Evolutionary conservation across 2,888 invertebrate species (phyloP).

Genomic region (Athalia rosae): DNA sequence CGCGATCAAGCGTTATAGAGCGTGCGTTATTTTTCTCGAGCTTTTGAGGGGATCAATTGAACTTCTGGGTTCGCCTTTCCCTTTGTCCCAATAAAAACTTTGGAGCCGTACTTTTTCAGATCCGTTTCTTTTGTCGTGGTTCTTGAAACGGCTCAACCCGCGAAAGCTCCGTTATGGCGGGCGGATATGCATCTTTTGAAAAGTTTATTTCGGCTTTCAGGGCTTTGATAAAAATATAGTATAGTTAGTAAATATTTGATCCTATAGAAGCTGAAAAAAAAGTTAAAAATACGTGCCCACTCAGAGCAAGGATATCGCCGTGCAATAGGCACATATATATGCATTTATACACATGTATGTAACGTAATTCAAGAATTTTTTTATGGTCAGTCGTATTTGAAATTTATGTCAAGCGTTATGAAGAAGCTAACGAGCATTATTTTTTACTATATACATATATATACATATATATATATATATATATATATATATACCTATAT

Average conservation of each 20-base stretch:
- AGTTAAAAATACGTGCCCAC: neutral
- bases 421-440: slow-evolving; percentile 35
- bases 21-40: too few species aligned
- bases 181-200: neutral
- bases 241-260: neutral
- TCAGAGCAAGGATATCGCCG: neutral
- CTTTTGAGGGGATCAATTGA: too few species aligned
- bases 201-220: neutral
- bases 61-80: too few species aligned
- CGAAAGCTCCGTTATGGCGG: neutral
- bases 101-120: neutral
- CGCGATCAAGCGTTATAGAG: too few species aligned
- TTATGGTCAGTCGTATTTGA: slow-evolving; percentile 34
- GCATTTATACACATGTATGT: neutral
- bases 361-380: slow-evolving; percentile 25
- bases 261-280: neutral
- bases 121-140: neutral
- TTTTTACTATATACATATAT: slow-evolving; percentile 4
- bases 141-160: neutral
- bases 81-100: too few species aligned
- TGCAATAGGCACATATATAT: slow-evolving; percentile 6
- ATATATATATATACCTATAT: too few species aligned
- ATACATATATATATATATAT: too few species aligned
- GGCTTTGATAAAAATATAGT: neutral
- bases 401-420: slow-evolving; percentile 31